These are phyloP conservation scores for Vesta saturnalis DNA, from an alignment of 2,888 invertebrate genomes.

Conservation along the genomic window DNA sequence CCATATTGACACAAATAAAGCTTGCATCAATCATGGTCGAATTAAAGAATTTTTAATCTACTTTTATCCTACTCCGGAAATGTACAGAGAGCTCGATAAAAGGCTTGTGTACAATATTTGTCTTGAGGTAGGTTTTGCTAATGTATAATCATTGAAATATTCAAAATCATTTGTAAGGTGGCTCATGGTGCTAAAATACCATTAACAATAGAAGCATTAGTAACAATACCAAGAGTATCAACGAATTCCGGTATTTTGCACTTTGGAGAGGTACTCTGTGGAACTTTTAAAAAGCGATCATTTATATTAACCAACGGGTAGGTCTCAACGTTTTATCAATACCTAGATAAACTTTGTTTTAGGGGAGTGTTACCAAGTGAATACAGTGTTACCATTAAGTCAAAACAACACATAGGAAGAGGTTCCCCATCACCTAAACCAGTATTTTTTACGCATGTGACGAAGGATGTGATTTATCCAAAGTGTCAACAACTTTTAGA, in stretches of 20 bases:
- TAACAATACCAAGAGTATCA: slow-evolving; percentile 68
- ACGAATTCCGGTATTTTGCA: slow-evolving; percentile 62
- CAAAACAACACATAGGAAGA: neutral
- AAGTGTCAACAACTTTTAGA: slow-evolving; percentile 65
- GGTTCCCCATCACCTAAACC: neutral
- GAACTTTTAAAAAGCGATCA: slow-evolving; percentile 66
- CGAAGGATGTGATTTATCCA: slow-evolving; percentile 64
- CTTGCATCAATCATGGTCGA: slow-evolving; percentile 64
- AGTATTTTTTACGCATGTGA: slow-evolving; percentile 52
- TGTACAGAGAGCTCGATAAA: slow-evolving; percentile 62
- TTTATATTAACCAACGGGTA: slow-evolving; percentile 65
- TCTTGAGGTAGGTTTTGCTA: slow-evolving; percentile 64
- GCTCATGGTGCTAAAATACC: slow-evolving; percentile 70
- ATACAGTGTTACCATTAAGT: neutral
- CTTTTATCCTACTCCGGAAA: slow-evolving; percentile 64
- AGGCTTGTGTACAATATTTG: slow-evolving; percentile 61
- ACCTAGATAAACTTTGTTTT: neutral
- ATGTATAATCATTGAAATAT: neutral
- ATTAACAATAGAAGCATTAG: slow-evolving; percentile 66
- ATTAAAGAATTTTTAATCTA: slow-evolving; percentile 63
- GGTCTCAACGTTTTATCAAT: slow-evolving; percentile 36
- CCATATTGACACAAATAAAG: slow-evolving; percentile 54
- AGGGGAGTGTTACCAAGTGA: neutral
- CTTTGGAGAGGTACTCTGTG: slow-evolving; percentile 69
- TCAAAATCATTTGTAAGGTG: slow-evolving; percentile 58